Evolutionary conservation across 2,797 vertebrate genomes (phyloP).

Genomic region (Ceryle rudis): DNA sequence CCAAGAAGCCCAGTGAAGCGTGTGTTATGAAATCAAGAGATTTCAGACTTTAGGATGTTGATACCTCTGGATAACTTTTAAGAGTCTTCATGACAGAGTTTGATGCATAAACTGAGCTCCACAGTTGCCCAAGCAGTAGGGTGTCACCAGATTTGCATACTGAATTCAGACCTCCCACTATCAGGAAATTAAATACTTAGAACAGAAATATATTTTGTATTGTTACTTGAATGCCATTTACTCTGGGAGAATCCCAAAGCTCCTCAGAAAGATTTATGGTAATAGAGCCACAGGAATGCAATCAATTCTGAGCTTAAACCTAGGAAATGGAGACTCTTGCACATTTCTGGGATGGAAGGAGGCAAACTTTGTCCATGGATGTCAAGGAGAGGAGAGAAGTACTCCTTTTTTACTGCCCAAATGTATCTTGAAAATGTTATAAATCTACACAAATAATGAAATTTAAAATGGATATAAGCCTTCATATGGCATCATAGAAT

Average conservation of each 20-base stretch:
- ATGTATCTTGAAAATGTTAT: background rate
- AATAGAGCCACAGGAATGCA: background rate
- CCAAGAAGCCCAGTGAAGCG: background rate
- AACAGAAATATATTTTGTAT: background rate
- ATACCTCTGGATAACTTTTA: background rate
- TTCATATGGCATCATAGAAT: background rate
- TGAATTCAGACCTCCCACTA: background rate
- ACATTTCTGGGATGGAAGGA: background rate
- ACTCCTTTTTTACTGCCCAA: background rate
- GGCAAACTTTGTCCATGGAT: background rate
- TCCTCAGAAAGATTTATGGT: background rate
- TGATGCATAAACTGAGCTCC: background rate
- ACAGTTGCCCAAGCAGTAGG: background rate
- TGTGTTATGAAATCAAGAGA: background rate
- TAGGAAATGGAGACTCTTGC: background rate
- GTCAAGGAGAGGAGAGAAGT: background rate
- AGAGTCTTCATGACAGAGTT: background rate
- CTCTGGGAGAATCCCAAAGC: background rate
- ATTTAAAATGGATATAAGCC: background rate
- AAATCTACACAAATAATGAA: background rate
- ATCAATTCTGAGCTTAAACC: background rate
- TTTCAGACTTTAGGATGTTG: background rate
- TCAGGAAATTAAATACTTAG: background rate
- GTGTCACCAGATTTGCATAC: background rate
- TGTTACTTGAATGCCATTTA: background rate